Evolutionary conservation across 2,888 invertebrate species (phyloP), one percentile per base, ranked within the genome.

Genomic region (Podotricha telesiphe): DNA sequence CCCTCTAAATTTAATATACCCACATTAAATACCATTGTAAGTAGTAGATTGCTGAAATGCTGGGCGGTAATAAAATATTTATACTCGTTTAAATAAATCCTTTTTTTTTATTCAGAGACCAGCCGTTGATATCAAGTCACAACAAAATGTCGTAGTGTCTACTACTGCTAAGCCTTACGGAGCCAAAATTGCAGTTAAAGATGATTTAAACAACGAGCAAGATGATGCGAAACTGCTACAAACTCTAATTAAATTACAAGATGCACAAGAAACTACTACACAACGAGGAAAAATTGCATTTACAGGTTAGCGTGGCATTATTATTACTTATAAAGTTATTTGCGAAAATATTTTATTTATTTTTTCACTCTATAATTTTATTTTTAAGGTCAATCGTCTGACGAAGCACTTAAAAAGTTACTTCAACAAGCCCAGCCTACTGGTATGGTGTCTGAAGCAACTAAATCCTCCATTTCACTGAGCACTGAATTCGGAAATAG

Each of bases 401-500:
- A 93, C 69, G 93, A 92, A 75, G 89, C 92, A 1, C 76, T 93
- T 15, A 82, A 92, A 71, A 89, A 87, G 68, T 78, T 93, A 61
- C 83, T 92, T 17, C 86, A 87, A 71, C 86, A 89, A 73, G 79
- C 84, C 13, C 84, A 88, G 72, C 79, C 86, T 10, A 74, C 84
- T 0, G 85, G 86, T 51, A 93, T 92, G 89, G 81, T 88, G 50
- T 88, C 89, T 4, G 86, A 88, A 75, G 89, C 89, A 19, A 93
- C 93, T 5, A 87, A 86, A 76, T 79, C 89, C 71, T 91, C 93
- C 65, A 79, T 90, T 28, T 86, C 89, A 15, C 76, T 93, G 70
- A 93, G 93, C 79, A 93, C 93, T 10, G 93, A 93, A 77, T 94
- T 93, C 68, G 95, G 95, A 15, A 94, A 94, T 77, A 94, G 94